These are phyloP conservation scores for Sipha flava DNA, from an alignment of 1,140 invertebrate genomes.

Conservation along the genomic window DNA sequence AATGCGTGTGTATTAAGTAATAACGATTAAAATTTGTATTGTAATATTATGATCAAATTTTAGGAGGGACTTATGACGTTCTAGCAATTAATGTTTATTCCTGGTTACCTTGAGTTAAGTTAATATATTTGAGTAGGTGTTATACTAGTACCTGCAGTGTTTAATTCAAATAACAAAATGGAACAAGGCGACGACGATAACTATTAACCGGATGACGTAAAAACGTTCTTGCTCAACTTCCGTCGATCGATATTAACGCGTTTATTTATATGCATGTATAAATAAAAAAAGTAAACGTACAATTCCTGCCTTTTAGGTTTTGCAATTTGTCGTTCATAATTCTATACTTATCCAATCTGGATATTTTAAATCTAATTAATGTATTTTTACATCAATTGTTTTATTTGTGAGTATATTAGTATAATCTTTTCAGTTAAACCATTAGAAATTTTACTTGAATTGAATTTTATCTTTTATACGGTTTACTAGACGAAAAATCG, in stretches of 20 bases:
- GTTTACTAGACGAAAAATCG: too few species aligned
- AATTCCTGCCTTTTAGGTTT: background rate
- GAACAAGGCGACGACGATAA: background rate
- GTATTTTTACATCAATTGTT: too few species aligned
- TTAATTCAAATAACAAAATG: background rate
- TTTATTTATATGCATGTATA: background rate
- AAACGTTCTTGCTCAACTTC: background rate
- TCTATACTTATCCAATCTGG: too few species aligned
- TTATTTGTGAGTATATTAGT: too few species aligned
- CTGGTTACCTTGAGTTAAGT: background rate
- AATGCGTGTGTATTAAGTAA: background rate
- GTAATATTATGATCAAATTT: constrained; percentile 1
- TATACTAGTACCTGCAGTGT: background rate
- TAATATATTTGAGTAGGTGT: background rate
- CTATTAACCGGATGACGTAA: background rate
- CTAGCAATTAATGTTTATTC: background rate
- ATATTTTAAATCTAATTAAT: too few species aligned
- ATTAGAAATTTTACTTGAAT: too few species aligned
- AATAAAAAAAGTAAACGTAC: background rate
- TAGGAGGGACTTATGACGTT: constrained; percentile 1
- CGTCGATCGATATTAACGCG: background rate
- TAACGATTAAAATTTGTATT: background rate
- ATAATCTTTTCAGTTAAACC: too few species aligned
- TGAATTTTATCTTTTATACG: too few species aligned
- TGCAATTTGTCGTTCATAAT: background rate